Evolutionary conservation across 2,888 invertebrate species (phyloP).

Genomic region (Chelonus formosanus): DNA sequence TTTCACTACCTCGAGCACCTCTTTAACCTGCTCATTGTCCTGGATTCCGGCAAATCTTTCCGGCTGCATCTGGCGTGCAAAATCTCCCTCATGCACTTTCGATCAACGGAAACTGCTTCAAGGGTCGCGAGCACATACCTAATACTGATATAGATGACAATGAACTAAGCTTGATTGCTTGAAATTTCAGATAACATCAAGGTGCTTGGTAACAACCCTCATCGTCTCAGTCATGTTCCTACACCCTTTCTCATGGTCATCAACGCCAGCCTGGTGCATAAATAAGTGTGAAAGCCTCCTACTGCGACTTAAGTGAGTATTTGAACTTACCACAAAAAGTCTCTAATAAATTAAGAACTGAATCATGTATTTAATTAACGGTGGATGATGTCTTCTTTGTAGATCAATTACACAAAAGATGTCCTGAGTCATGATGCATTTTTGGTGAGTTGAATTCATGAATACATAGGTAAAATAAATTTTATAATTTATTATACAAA

Average conservation of each 20-base stretch:
- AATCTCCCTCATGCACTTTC: conserved; percentile 4
- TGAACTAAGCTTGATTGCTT: conserved; percentile 4
- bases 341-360: no score
- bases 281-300: background rate
- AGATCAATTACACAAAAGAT: no score
- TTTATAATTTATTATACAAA: no score
- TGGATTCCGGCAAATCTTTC: conserved; percentile 4
- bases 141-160: conserved; percentile 16
- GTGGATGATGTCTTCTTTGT: no score
- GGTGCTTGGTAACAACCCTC: conserved; percentile 13
- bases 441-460: no score
- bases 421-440: no score
- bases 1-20: conserved; percentile 13
- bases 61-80: background rate
- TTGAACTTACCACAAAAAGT: background rate
- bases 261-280: background rate
- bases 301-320: background rate
- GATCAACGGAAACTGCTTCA: conserved; percentile 12
- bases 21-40: conserved; percentile 16
- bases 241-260: conserved; percentile 8
- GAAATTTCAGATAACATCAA: conserved; percentile 22
- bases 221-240: conserved; percentile 13
- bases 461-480: no score
- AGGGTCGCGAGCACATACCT: background rate
- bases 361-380: no score